phyloP scores from a whole-genome alignment of 2,797 vertebrate genomes.

The Gadopsis marmoratus region DNA sequence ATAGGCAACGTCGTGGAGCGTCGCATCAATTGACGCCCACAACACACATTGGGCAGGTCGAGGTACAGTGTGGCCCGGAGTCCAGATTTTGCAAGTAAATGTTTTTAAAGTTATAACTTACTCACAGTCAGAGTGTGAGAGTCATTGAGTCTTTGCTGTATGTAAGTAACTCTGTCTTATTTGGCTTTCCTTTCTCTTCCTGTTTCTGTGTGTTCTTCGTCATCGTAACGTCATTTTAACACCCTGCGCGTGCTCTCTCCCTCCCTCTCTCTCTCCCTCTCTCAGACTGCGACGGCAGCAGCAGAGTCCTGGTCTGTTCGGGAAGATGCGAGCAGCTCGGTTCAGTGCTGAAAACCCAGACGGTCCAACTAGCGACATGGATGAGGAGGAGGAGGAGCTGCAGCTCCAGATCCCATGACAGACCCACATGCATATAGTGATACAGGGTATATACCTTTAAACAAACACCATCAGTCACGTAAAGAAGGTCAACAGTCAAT shows the following conservation, averaged over 20 bases:
- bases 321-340: slow-evolving; percentile 90
- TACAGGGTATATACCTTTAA: background rate
- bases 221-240: background rate
- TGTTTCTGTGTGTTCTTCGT: background rate
- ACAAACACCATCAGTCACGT: slow-evolving; percentile 7
- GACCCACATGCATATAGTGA: background rate
- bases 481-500: background rate
- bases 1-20: no score
- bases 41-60: no score
- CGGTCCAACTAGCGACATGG: slow-evolving; percentile 88
- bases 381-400: slow-evolving; percentile 91
- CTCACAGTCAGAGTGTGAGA: no score
- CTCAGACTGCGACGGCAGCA: slow-evolving; percentile 93
- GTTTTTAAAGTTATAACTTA: no score
- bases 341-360: slow-evolving; percentile 88
- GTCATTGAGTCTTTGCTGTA: no score
- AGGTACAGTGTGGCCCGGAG: no score
- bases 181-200: background rate
- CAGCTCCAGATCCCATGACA: slow-evolving; percentile 93
- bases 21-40: no score
- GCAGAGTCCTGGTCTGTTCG: slow-evolving; percentile 90
- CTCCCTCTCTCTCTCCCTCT: background rate
- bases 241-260: no score
- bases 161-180: no score
- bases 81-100: no score